Conservation (phyloP, 2,888 invertebrate species). For the Drosophila helvetica region DNA sequence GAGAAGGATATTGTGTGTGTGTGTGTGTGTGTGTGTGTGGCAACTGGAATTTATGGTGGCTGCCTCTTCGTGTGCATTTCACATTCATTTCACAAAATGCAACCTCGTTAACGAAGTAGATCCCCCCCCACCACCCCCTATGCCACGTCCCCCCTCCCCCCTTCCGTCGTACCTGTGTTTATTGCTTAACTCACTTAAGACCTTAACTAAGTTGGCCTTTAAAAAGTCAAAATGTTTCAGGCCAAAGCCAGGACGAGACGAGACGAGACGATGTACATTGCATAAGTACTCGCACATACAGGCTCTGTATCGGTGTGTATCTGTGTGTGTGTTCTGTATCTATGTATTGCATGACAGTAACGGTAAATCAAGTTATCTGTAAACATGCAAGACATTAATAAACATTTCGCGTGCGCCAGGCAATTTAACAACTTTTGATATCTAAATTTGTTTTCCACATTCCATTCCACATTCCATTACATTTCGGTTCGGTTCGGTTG, state of each 20-base stretch:
- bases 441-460: conserved; percentile 74
- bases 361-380: conserved; percentile 81
- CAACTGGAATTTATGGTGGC: conserved; percentile 45
- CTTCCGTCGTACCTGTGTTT: conserved; percentile 28
- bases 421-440: conserved; percentile 83
- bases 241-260: conserved; percentile 40
- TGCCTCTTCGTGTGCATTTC: conserved; percentile 72
- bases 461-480: conserved; percentile 56
- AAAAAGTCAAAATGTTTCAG: conserved; percentile 64
- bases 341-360: conserved; percentile 79
- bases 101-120: conserved; percentile 64
- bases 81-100: conserved; percentile 70
- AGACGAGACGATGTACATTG: conserved; percentile 49
- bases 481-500: conserved; percentile 49
- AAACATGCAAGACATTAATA: conserved; percentile 82
- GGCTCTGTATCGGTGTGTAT: neutral
- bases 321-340: conserved; percentile 34
- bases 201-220: conserved; percentile 63
- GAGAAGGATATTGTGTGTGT: conserved; percentile 10
- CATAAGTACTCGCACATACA: conserved; percentile 24
- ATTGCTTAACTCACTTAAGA: conserved; percentile 50
- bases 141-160: neutral
- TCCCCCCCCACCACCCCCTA: neutral
- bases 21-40: neutral
- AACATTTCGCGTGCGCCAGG: conserved; percentile 82